phyloP scores from a whole-genome alignment of 2,888 invertebrate genomes.

The Uropetala carovei region DNA sequence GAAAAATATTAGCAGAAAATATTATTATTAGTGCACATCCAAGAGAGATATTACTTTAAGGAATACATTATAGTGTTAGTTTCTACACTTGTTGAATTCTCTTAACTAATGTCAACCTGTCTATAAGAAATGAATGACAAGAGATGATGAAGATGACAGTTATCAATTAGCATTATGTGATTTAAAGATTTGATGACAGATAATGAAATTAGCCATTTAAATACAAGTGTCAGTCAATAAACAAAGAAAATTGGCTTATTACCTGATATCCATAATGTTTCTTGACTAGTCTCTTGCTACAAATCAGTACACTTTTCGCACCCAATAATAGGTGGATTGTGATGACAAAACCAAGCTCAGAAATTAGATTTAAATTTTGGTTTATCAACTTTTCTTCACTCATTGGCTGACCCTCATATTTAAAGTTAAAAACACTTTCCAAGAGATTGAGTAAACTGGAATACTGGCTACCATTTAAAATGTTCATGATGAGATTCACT shows the following conservation, averaged over 20 bases:
- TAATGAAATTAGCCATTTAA: background rate
- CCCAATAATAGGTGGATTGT: background rate
- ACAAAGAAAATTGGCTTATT: slow-evolving; percentile 38
- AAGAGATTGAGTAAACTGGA: background rate
- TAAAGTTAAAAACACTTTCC: background rate
- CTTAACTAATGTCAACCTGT: background rate
- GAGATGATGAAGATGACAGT: slow-evolving; percentile 26
- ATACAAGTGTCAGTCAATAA: slow-evolving; percentile 29
- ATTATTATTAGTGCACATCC: background rate
- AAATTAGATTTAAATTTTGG: background rate
- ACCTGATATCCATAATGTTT: slow-evolving; percentile 46
- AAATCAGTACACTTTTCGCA: slow-evolving; percentile 7
- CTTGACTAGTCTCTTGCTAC: slow-evolving; percentile 41
- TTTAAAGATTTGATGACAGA: background rate
- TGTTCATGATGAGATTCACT: background rate
- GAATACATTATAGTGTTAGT: background rate
- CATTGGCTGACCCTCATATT: slow-evolving; percentile 32
- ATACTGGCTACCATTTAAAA: background rate
- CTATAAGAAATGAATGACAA: background rate
- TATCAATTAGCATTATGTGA: background rate
- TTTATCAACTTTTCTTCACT: background rate
- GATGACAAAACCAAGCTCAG: background rate
- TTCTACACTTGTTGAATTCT: background rate
- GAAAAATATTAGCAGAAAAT: background rate
- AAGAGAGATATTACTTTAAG: background rate